A percentile compares a stretch with the other conserved stretches of the same genome.
Evolutionary conservation across 2,113 vertebrate genomes (phyloP).

Genomic region (Campylomormyrus numenius): DNA sequence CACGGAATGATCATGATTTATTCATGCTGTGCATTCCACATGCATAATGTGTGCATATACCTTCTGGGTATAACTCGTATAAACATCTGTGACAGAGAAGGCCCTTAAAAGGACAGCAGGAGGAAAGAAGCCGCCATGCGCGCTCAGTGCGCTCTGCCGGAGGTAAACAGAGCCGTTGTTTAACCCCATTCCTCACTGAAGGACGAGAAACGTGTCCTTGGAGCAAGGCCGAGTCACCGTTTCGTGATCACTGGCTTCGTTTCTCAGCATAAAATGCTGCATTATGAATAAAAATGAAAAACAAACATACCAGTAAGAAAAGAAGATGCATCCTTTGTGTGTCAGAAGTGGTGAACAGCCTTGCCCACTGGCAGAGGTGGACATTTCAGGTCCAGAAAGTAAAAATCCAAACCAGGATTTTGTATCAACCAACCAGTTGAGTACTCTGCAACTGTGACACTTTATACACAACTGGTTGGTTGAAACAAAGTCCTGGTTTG

Average conservation of each 20-base stretch:
- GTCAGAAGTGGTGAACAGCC: not conserved
- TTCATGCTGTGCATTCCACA: not conserved
- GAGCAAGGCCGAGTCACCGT: not conserved
- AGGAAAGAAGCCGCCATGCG: not conserved
- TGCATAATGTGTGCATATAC: not conserved
- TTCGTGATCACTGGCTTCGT: not conserved
- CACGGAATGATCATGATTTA: not conserved
- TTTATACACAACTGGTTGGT: too few species aligned
- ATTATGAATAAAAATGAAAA: not conserved
- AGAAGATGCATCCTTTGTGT: not conserved
- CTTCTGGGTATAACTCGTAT: not conserved
- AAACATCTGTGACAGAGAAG: not conserved
- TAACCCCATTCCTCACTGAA: not conserved
- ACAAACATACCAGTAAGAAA: not conserved
- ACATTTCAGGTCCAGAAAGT: too few species aligned
- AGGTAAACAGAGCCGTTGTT: not conserved
- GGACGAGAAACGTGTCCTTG: not conserved
- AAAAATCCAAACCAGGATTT: too few species aligned
- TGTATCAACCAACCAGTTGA: too few species aligned
- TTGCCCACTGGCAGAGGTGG: not conserved
- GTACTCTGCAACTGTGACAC: too few species aligned
- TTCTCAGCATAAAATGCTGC: not conserved
- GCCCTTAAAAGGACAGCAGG: not conserved
- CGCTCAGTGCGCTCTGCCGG: not conserved
- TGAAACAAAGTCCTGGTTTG: too few species aligned